Percentiles rank a stretch among this genome's conserved stretches.
phyloP scores from a whole-genome alignment of 2,113 vertebrate species.

The Pelvicachromis taeniatus region DNA sequence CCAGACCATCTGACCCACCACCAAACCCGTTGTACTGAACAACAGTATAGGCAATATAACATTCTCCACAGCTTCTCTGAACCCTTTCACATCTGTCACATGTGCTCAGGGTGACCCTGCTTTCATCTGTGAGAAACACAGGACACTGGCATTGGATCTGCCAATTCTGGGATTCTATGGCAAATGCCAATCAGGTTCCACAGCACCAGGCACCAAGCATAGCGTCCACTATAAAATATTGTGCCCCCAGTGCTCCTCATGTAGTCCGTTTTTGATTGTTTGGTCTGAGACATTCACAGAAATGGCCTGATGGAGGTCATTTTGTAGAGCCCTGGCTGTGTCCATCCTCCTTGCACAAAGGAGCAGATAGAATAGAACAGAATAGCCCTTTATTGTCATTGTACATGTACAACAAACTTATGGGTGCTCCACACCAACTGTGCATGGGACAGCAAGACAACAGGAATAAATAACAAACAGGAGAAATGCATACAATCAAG shows the following conservation, averaged over 20 bases:
- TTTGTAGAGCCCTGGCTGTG: neutral
- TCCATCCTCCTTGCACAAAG: neutral
- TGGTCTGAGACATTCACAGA: neutral
- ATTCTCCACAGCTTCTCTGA: no score
- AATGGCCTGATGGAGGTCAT: rapidly evolving
- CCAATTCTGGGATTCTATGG: neutral
- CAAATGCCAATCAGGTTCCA: neutral
- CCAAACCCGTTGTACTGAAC: no score
- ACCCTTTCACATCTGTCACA: neutral
- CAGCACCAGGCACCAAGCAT: neutral
- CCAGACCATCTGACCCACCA: no score
- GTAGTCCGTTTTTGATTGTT: neutral
- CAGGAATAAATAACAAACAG: neutral
- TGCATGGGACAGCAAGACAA: neutral
- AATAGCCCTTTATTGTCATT: neutral
- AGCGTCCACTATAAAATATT: neutral
- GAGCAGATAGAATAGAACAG: neutral
- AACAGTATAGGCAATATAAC: no score
- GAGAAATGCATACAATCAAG: neutral
- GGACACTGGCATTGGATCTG: neutral
- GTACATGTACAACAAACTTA: neutral
- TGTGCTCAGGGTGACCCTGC: neutral
- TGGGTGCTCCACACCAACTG: neutral
- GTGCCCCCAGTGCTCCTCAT: neutral
- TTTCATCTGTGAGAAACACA: neutral